Evolutionary conservation across 2,113 vertebrate species (phyloP), one percentile per base, ranked within the genome.

Genomic region (Catharus bicknelli): DNA sequence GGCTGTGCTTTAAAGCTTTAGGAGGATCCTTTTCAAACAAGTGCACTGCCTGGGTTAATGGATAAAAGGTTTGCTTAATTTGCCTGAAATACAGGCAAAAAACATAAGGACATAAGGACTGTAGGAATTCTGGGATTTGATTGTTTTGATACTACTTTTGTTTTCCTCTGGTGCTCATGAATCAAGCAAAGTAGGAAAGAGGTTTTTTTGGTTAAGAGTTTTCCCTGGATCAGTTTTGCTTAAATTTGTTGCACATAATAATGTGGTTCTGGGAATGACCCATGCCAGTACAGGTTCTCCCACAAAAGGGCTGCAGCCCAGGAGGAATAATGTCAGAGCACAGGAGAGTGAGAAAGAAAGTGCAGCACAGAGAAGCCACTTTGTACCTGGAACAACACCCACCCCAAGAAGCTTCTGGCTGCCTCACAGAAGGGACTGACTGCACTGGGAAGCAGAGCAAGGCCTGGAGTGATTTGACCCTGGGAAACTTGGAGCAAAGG

Each of bases 361-460:
- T 2, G 10, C 43, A 68, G 85, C 54, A 67, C 29, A 47, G 54
- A 57, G 84, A 72, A 83, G 14, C 10, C 3, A 6, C 43, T 36
- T 40, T 50, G 27, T 64, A 19, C 40, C 34, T 64, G 45, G 20
- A 69, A 57, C 15, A 63, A 13, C 11, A 13, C 19, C 10, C 1
- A 5, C 10, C 23, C 27, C 3, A 7, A 5, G 9, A 13, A 34
- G 27, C 48, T 36, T 34, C 8, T 7, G 4, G 1, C n/a, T 29
- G 17, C 36, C 23, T 67, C 16, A 6, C 18, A 22, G 62, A 66
- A 48, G 47, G 32, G 27, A 29, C 61, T 12, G 45, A 72, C 43
- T 48, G 22, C 47, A 36, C 13, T 30, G 16, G 40, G 40, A 11
- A 27, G 48, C 7, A 15, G 43, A 73, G 19, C 36, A 43, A 50